Conservation (phyloP, 2,797 vertebrate genomes). For the Lophius americanus region DNA sequence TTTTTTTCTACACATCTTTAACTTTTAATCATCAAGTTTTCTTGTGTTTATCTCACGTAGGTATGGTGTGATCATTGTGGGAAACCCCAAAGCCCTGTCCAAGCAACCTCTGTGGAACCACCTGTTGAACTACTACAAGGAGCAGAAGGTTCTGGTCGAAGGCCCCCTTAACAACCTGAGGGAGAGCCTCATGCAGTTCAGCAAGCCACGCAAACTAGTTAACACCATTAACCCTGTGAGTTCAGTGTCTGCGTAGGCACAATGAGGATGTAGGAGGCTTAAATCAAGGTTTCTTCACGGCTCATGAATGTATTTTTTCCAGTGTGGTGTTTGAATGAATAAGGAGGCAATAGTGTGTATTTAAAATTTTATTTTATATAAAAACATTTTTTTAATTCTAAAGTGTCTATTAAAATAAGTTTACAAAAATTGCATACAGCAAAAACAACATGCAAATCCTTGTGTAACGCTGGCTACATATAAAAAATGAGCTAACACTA, state of each 20-base stretch:
- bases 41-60: constrained; percentile 59
- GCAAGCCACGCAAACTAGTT: constrained; percentile 97
- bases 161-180: constrained; percentile 97
- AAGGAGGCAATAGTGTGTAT: too few relatives aligned
- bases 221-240: constrained; percentile 99
- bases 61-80: constrained; percentile 97
- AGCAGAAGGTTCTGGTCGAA: constrained; percentile 98
- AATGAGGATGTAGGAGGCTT: background rate
- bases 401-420: too few relatives aligned
- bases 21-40: background rate
- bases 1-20: background rate
- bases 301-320: too few relatives aligned
- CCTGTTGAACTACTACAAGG: constrained; percentile 98
- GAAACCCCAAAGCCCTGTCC: constrained; percentile 96
- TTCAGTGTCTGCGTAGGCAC: background rate
- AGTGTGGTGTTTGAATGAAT: too few relatives aligned
- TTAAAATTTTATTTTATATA: too few relatives aligned
- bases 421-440: too few relatives aligned
- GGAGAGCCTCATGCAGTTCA: constrained; percentile 99
- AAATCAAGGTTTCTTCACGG: constrained; percentile 16
- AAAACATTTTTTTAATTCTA: too few relatives aligned
- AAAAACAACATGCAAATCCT: too few relatives aligned
- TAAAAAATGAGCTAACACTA: too few relatives aligned
- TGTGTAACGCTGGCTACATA: too few relatives aligned
- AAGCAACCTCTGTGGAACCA: constrained; percentile 99